These are phyloP conservation scores for Drosophila subquinaria DNA, from an alignment of 2,888 invertebrate genomes.

Conservation along the genomic window DNA sequence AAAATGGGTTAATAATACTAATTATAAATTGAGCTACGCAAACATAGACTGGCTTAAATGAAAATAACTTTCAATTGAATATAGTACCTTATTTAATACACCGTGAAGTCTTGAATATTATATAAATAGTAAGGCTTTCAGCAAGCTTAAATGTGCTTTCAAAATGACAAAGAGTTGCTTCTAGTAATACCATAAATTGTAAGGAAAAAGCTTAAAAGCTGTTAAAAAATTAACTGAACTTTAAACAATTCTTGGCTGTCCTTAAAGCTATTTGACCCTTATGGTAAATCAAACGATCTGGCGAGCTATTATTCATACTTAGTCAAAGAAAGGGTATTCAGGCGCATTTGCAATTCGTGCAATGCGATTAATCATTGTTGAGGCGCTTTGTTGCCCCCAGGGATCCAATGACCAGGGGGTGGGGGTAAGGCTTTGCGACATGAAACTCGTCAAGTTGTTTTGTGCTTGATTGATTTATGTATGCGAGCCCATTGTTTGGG, in stretches of 20 bases:
- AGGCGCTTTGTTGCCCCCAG: conserved; percentile 35
- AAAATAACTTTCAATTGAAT: too few relatives aligned
- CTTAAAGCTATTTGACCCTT: conserved; percentile 11
- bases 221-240: not conserved
- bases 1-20: too few relatives aligned
- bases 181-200: not conserved
- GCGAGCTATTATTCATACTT: conserved; percentile 29
- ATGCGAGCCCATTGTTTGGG: conserved; percentile 69
- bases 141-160: conserved; percentile 1
- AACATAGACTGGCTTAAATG: too few relatives aligned
- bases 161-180: not conserved
- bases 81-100: too few relatives aligned
- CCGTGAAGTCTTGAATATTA: not conserved
- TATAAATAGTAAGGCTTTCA: not conserved
- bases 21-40: too few relatives aligned
- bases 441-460: conserved; percentile 76
- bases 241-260: conserved; percentile 1
- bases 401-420: conserved; percentile 1
- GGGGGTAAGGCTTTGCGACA: conserved; percentile 37
- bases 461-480: conserved; percentile 77
- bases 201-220: not conserved
- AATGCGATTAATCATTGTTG: conserved; percentile 74
- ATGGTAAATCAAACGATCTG: conserved; percentile 15
- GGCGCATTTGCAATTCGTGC: conserved; percentile 54
- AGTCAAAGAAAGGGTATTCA: conserved; percentile 59